Conservation (phyloP, 2,797 vertebrate genomes). For the Perodicticus potto region DNA sequence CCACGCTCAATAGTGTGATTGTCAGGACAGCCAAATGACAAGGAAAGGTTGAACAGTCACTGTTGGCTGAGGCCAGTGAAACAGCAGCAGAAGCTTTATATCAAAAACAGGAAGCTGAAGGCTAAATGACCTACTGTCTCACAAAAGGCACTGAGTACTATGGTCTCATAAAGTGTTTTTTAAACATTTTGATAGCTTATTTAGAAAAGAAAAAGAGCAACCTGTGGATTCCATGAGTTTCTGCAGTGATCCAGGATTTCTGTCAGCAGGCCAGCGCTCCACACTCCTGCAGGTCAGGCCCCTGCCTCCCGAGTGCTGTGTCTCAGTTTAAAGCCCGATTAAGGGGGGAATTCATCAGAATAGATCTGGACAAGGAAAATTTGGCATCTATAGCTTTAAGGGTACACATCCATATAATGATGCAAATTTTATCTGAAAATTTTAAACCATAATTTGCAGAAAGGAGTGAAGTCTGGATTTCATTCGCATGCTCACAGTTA, state of each 20-base stretch:
- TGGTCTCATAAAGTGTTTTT: conserved; percentile 35
- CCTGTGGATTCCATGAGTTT: neutral
- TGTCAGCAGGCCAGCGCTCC: neutral
- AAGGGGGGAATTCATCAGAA: neutral
- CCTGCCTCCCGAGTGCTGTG: neutral
- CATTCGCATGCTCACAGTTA: conserved; percentile 27
- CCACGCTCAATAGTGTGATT: conserved; percentile 84
- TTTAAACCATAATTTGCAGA: conserved; percentile 33
- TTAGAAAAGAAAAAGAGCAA: neutral
- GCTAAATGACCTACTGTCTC: conserved; percentile 29
- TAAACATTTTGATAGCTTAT: conserved; percentile 6
- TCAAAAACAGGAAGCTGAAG: neutral
- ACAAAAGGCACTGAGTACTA: conserved; percentile 74
- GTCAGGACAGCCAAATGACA: conserved; percentile 84
- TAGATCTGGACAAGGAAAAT: conserved; percentile 11
- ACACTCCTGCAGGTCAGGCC: neutral
- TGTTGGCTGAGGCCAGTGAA: conserved; percentile 29
- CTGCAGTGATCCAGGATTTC: neutral
- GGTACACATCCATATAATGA: conserved; percentile 25
- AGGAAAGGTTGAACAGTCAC: neutral
- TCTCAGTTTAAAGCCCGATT: conserved; percentile 21
- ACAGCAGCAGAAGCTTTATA: neutral
- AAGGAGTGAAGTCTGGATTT: conserved; percentile 7
- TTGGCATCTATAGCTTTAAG: conserved; percentile 59
- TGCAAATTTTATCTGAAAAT: conserved; percentile 19